These are phyloP conservation scores for Parazoanthus atlanticus DNA, from an alignment of 92 coral and sea anemone genomes.

Conservation along the genomic window DNA sequence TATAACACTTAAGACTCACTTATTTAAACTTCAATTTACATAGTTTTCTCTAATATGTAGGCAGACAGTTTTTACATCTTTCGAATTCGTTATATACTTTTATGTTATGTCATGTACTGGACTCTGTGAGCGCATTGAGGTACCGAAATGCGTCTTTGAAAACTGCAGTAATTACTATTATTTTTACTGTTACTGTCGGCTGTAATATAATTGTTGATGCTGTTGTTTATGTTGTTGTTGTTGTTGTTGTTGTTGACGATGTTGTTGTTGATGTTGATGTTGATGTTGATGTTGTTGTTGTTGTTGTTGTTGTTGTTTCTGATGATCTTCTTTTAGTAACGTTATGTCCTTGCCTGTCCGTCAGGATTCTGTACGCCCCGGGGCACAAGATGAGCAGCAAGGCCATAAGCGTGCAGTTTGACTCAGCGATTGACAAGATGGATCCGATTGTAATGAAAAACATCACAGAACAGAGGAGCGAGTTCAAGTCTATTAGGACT, in stretches of 20 bases:
- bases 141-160: too few relatives aligned
- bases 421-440: slow-evolving; percentile 52
- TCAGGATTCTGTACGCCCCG: slow-evolving; percentile 65
- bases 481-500: slow-evolving; percentile 53
- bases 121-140: too few relatives aligned
- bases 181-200: too few relatives aligned
- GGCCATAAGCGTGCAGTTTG: slow-evolving; percentile 60
- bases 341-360: not conserved
- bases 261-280: not conserved
- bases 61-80: too few relatives aligned
- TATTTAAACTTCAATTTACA: too few relatives aligned
- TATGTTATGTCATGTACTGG: too few relatives aligned
- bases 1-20: too few relatives aligned
- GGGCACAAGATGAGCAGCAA: slow-evolving; percentile 51
- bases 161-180: too few relatives aligned
- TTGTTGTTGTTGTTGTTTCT: not conserved
- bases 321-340: not conserved
- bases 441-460: slow-evolving; percentile 59
- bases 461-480: slow-evolving; percentile 34
- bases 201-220: too few relatives aligned
- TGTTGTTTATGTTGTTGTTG: not conserved
- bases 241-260: not conserved
- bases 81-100: too few relatives aligned
- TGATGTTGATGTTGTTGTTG: not conserved
- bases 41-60: too few relatives aligned